phyloP scores from a whole-genome alignment of 2,797 vertebrate species.

The Kryptolebias ocellatus region DNA sequence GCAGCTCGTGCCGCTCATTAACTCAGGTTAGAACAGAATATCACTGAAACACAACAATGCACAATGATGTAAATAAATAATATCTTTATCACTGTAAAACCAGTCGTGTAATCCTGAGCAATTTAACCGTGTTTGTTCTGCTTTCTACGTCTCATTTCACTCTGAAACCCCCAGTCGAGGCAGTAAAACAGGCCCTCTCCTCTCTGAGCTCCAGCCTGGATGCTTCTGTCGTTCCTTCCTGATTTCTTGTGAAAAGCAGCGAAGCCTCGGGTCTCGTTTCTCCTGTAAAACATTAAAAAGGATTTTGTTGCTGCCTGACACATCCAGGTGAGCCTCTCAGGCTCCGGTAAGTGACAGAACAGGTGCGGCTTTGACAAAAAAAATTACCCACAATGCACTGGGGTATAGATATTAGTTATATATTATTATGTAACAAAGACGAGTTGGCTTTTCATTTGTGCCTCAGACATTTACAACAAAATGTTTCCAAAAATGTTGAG shows the following conservation, averaged over 20 bases:
- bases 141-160: background rate
- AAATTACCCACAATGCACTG: conserved; percentile 12
- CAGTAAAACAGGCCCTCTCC: background rate
- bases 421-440: conserved; percentile 4
- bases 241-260: conserved; percentile 12
- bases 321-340: conserved; percentile 51
- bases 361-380: conserved; percentile 21
- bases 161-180: background rate
- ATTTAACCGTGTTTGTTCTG: rapidly evolving
- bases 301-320: conserved; percentile 37
- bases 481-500: too few species aligned
- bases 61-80: too few species aligned
- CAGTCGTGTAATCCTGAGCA: background rate
- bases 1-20: background rate
- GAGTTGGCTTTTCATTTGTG: background rate
- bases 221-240: background rate
- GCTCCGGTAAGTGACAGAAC: conserved; percentile 28
- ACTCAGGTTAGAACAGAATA: background rate
- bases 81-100: too few species aligned
- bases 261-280: conserved; percentile 29
- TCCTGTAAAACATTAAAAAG: conserved; percentile 20
- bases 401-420: background rate
- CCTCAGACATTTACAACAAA: too few species aligned
- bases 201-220: background rate
- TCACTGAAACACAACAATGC: background rate